A percentile compares a stretch with the other conserved stretches of the same genome.
Evolutionary conservation across 1,140 invertebrate species (phyloP).

Genomic region (Drosophila fuyamai): DNA sequence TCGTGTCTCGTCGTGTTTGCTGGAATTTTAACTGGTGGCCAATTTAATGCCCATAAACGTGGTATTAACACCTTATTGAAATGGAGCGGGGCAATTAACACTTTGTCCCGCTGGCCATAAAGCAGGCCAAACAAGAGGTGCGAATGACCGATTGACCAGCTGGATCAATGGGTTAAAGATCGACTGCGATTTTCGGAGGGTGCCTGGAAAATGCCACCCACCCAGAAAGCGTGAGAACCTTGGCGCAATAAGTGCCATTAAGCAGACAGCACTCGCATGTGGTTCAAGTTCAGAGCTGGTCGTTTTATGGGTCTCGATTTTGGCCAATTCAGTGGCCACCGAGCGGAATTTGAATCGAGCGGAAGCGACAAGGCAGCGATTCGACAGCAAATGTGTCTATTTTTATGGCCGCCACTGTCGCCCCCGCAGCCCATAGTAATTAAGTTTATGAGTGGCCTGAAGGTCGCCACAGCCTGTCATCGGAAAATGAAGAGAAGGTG

Average conservation of each 20-base stretch:
- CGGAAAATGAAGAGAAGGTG: conserved; percentile 28
- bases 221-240: conserved; percentile 42
- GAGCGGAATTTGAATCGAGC: conserved; percentile 31
- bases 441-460: conserved; percentile 58
- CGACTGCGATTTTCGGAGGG: conserved; percentile 4
- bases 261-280: conserved; percentile 26
- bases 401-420: conserved; percentile 55
- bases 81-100: conserved; percentile 67
- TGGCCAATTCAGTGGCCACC: conserved; percentile 22
- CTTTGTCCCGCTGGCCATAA: conserved; percentile 68
- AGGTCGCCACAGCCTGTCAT: conserved; percentile 48
- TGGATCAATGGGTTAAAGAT: conserved; percentile 36
- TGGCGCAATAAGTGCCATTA: conserved; percentile 25
- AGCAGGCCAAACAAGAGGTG: conserved; percentile 46
- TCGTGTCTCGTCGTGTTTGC: conserved; percentile 51
- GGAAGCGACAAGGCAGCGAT: conserved; percentile 14
- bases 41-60: conserved; percentile 79
- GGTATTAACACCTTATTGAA: conserved; percentile 76
- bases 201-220: not conserved
- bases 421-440: conserved; percentile 38
- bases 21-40: conserved; percentile 69
- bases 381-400: conserved; percentile 54
- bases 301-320: conserved; percentile 48
- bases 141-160: conserved; percentile 38
- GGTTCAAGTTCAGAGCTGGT: conserved; percentile 52